Conservation (phyloP, 2,888 invertebrate species). For the Monoplex corrugatus region DNA sequence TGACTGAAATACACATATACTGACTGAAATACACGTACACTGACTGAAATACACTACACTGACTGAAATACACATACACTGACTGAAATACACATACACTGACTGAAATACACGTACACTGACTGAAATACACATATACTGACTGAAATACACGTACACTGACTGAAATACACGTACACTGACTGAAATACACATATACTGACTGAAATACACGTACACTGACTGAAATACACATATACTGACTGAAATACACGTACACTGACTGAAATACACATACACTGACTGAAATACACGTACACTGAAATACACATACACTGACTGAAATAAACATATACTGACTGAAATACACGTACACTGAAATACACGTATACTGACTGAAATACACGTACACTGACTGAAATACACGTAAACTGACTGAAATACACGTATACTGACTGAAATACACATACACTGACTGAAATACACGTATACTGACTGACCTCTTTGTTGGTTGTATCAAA, state of each 20-base stretch:
- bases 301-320: background rate
- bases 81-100: no score
- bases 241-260: constrained; percentile 25
- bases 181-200: constrained; percentile 44
- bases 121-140: constrained; percentile 41
- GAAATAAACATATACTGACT: background rate
- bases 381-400: background rate
- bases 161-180: constrained; percentile 42
- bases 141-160: constrained; percentile 36
- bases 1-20: background rate
- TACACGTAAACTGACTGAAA: background rate
- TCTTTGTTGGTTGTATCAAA: constrained; percentile 71
- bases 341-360: background rate
- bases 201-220: constrained; percentile 40
- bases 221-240: background rate
- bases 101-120: constrained; percentile 25
- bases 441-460: background rate
- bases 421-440: background rate
- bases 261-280: background rate
- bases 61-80: no score
- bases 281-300: background rate
- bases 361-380: background rate
- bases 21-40: no score
- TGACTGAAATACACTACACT: no score
- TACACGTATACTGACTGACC: constrained; percentile 60